Conservation (phyloP, 2,797 vertebrate species). For the Enteromius trimaculatus region DNA sequence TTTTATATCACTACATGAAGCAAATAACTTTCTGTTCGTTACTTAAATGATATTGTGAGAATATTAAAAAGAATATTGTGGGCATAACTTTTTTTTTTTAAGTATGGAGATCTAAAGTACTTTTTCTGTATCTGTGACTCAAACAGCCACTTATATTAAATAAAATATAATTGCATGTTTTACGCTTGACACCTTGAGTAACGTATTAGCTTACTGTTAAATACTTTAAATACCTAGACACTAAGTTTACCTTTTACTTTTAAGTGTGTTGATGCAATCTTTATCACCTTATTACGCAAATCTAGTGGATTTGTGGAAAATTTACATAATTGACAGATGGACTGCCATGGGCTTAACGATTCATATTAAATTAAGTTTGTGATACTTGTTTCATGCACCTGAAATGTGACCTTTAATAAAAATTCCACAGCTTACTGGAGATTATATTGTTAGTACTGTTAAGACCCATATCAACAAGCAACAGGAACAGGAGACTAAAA, state of each 20-base stretch:
- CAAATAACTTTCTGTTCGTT: background rate
- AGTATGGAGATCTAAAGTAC: background rate
- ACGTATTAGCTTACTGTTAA: background rate
- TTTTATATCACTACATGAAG: background rate
- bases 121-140: background rate
- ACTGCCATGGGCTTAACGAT: background rate
- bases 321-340: background rate
- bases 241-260: background rate
- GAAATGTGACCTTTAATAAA: slow-evolving; percentile 30
- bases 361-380: slow-evolving; percentile 3
- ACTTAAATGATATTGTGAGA: too few relatives aligned
- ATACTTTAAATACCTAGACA: background rate
- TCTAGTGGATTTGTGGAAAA: background rate
- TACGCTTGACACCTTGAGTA: background rate
- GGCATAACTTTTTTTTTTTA: background rate
- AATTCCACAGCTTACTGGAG: background rate
- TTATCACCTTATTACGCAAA: background rate
- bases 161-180: slow-evolving; percentile 9
- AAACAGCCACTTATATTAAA: background rate
- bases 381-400: background rate
- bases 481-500: background rate
- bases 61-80: background rate
- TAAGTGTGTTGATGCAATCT: background rate
- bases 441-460: slow-evolving; percentile 20
- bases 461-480: background rate